Evolutionary conservation across 2,113 vertebrate species (phyloP).

Genomic region (Limanda limanda): DNA sequence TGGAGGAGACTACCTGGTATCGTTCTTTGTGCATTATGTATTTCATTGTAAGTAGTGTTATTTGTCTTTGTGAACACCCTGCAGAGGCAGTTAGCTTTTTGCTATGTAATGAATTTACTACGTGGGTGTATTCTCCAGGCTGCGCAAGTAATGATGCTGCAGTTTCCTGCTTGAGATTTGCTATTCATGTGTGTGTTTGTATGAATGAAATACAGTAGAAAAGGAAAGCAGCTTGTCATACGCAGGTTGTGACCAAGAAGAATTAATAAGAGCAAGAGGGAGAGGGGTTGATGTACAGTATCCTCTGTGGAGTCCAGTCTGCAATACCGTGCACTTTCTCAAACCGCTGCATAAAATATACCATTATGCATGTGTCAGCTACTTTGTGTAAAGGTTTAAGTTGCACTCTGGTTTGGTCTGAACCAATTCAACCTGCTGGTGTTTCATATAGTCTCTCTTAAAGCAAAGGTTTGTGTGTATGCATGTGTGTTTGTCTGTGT

Average conservation of each 20-base stretch:
- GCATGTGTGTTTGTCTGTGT: no score
- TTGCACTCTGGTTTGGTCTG: neutral
- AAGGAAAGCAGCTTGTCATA: neutral
- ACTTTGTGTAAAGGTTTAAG: neutral
- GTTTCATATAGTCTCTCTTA: neutral
- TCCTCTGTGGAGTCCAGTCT: neutral
- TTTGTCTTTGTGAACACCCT: no score
- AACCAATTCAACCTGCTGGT: neutral
- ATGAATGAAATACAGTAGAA: neutral
- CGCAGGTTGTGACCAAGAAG: neutral
- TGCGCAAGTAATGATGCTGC: neutral
- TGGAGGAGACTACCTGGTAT: no score
- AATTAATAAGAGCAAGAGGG: neutral
- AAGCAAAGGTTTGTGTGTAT: neutral
- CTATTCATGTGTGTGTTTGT: neutral
- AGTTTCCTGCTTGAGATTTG: neutral
- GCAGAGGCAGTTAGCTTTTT: no score
- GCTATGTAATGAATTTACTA: no score
- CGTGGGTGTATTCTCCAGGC: neutral
- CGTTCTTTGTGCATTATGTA: no score
- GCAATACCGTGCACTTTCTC: neutral
- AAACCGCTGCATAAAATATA: conserved; percentile 4
- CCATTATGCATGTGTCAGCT: conserved; percentile 1
- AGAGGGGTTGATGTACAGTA: neutral
- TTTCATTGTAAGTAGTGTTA: no score